Evolutionary conservation across 2,888 invertebrate genomes (phyloP).

Genomic region (Digitonthophagus gazella): DNA sequence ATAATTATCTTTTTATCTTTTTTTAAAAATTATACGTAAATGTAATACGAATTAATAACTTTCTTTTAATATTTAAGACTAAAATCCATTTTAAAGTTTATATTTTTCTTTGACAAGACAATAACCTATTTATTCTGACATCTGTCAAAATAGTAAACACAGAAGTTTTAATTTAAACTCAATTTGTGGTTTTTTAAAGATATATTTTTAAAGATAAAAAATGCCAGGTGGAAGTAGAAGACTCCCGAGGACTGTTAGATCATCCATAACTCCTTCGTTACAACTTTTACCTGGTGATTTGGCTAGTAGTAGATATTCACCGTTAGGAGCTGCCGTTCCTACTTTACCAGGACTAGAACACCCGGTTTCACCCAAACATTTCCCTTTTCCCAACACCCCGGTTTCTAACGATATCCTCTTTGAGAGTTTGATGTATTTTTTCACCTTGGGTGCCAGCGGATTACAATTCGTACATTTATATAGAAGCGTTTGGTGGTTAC

Average conservation of each 20-base stretch:
- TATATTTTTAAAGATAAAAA: not conserved
- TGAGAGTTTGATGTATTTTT: constrained; percentile 81
- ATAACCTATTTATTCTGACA: too few species aligned
- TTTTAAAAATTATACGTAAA: too few species aligned
- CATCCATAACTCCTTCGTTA: constrained; percentile 37
- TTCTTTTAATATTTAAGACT: too few species aligned
- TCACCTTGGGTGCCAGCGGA: constrained; percentile 73
- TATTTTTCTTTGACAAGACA: too few species aligned
- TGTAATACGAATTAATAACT: too few species aligned
- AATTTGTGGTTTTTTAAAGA: too few species aligned
- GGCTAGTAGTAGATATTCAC: constrained; percentile 39
- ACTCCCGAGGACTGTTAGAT: constrained; percentile 38
- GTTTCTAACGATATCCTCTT: constrained; percentile 79
- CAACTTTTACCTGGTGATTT: constrained; percentile 40
- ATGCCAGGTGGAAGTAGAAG: constrained; percentile 40
- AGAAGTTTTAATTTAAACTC: too few species aligned
- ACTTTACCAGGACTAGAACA: constrained; percentile 46
- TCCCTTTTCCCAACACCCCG: constrained; percentile 76
- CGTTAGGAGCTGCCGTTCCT: constrained; percentile 40
- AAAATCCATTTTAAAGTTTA: too few species aligned
- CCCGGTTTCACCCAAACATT: constrained; percentile 70
- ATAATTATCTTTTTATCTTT: too few species aligned
- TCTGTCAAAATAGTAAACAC: too few species aligned
- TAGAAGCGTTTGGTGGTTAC: constrained; percentile 96
- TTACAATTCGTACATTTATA: constrained; percentile 94